Conservation (phyloP, 2,797 vertebrate genomes). For the Sternotherus odoratus region DNA sequence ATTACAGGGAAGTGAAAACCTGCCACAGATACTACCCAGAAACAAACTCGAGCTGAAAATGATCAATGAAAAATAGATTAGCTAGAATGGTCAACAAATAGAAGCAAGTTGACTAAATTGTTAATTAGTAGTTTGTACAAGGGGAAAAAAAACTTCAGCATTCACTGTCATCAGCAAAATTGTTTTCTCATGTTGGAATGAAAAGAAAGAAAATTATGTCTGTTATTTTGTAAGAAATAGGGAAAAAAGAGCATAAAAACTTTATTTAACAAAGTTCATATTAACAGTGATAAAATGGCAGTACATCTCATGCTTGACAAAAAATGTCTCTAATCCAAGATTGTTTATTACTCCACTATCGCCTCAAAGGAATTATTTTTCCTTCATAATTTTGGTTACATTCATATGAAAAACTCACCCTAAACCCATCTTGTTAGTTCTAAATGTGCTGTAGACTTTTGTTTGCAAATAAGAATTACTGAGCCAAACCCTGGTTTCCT, state of each 20-base stretch:
- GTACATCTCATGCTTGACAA: conserved; percentile 24
- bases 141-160: background rate
- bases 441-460: conserved; percentile 7
- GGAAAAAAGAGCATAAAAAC: background rate
- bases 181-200: background rate
- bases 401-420: background rate
- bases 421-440: background rate
- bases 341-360: conserved; percentile 21
- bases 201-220: background rate
- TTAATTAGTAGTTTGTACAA: conserved; percentile 4
- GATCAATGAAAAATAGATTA: background rate
- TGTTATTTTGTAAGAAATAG: background rate
- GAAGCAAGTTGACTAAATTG: conserved; percentile 1
- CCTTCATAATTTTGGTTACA: conserved; percentile 11
- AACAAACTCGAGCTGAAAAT: conserved; percentile 28
- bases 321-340: background rate
- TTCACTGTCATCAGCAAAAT: conserved; percentile 21
- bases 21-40: background rate
- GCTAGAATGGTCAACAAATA: background rate
- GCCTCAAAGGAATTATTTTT: conserved; percentile 31
- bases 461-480: background rate
- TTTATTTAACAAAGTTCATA: conserved; percentile 27
- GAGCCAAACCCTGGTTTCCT: background rate
- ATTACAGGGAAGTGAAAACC: conserved; percentile 5
- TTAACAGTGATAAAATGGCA: conserved; percentile 55